Evolutionary conservation across 2,888 invertebrate species (phyloP), one percentile per base, ranked within the genome.

Genomic region (Sinopyrophorus schimmeli): DNA sequence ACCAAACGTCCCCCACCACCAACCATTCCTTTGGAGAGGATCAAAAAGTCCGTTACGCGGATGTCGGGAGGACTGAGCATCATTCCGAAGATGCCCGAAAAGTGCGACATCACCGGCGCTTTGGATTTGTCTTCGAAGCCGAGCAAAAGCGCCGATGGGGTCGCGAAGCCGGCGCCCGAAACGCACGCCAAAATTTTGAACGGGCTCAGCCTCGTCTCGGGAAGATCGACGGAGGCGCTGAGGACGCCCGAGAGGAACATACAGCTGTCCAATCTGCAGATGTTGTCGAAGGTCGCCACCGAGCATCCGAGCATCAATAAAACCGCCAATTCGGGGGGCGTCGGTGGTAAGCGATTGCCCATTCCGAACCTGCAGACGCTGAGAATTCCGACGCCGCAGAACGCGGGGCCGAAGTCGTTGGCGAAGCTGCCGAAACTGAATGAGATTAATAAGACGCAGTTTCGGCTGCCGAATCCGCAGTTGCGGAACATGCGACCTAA

Each of bases 51-150:
- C 3, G 64, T 65, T 4, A 68, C 63, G 44, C 23, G 65, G 18
- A 64, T 67, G 44, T 61, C 69, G 1, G 69, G 67, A 9, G 69
- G 67, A 9, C 58, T 71, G 11, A 69, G 67, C 46, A 68, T 69
- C 24, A 67, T 68, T 16, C 67, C 72, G 1, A 73, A 72, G 59
- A 34, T 63, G 14, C 59, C 65, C 6, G 68, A 69, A 21, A 65
- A 64, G 26, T 76, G 76, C 59, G 79, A 78, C 54, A 76, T 72
- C 50, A 72, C 74, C 26, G 79, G 77, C 16, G 77, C 80, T 11
- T 67, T 80, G 41, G 81, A 80, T 65, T 64, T 81, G 31, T n/a
- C n/a, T n/a, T 80, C 80, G 1, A 68, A 67, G 38, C 58, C 67
- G 2, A 62, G 60, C 27, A 68, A 65, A 46, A 37, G 43, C 3